A percentile compares a stretch with the other conserved stretches of the same genome.
phyloP scores from a whole-genome alignment of 2,888 invertebrate genomes.

The Trissonchulus sp. region DNA sequence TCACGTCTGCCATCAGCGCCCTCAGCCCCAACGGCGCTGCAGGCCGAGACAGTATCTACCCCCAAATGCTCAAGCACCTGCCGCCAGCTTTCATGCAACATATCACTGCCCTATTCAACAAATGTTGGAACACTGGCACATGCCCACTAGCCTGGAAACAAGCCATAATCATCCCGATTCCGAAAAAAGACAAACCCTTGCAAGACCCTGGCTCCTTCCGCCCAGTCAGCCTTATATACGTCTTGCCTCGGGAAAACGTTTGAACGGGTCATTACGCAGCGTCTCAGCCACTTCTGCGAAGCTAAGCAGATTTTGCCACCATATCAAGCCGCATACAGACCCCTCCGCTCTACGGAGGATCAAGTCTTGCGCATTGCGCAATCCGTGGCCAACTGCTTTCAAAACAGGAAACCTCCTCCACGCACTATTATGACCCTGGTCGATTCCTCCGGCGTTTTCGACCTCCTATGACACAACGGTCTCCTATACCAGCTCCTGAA shows the following conservation, averaged over 20 bases:
- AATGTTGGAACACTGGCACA: not conserved
- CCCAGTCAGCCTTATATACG: slow-evolving; percentile 5
- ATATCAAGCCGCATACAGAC: not conserved
- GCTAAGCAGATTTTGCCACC: not conserved
- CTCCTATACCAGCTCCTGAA: not conserved
- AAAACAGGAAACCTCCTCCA: not conserved
- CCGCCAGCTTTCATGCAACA: not conserved
- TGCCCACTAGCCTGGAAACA: not conserved
- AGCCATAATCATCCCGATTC: slow-evolving; percentile 3
- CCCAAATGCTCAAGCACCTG: not conserved
- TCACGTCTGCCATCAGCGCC: not conserved
- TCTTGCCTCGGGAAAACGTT: not conserved
- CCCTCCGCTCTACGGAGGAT: not conserved
- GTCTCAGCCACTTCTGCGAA: not conserved
- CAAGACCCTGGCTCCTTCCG: not conserved
- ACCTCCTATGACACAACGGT: not conserved
- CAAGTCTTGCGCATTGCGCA: not conserved
- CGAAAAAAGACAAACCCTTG: slow-evolving; percentile 5
- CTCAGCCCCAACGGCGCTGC: not conserved
- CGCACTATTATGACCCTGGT: not conserved
- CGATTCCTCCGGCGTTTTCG: not conserved
- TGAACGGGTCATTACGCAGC: not conserved
- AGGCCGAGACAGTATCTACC: not conserved
- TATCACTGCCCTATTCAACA: not conserved
- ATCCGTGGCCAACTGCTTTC: slow-evolving; percentile 6